Percentiles rank a stretch among this genome's conserved stretches.
These are phyloP conservation scores for Pogoniulus pusillus DNA, from an alignment of 2,797 vertebrate species.

Conservation along the genomic window DNA sequence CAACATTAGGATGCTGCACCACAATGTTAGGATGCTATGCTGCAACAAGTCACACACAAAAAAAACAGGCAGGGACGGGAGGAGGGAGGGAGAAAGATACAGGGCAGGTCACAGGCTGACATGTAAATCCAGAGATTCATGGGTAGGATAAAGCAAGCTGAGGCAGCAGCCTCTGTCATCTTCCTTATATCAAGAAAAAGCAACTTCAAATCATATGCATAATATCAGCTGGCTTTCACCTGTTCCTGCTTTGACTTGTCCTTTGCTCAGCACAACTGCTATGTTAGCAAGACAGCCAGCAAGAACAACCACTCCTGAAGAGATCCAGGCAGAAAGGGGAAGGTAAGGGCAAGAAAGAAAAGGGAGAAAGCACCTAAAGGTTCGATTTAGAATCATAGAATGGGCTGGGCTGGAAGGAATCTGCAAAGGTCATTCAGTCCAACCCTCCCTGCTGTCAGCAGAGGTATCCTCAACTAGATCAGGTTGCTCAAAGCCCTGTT, in stretches of 20 bases:
- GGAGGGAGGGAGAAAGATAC: neutral
- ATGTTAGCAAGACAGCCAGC: neutral
- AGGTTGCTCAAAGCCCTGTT: no score
- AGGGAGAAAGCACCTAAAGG: neutral
- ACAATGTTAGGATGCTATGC: no score
- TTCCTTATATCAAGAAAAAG: neutral
- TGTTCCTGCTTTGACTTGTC: neutral
- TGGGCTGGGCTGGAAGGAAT: no score
- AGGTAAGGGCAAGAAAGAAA: neutral
- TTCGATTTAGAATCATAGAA: neutral
- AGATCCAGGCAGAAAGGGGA: neutral
- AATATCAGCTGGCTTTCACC: constrained; percentile 7
- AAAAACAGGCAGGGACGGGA: no score
- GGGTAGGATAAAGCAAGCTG: neutral
- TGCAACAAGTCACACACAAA: no score
- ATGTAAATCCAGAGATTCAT: constrained; percentile 3
- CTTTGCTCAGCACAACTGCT: neutral
- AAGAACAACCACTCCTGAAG: neutral
- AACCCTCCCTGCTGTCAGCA: no score
- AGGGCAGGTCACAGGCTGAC: neutral
- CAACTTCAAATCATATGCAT: neutral
- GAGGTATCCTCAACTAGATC: no score
- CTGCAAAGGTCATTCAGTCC: no score
- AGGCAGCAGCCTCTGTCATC: neutral
- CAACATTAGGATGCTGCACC: no score